phyloP scores from a whole-genome alignment of 2,113 vertebrate species.

The Mus musculus region GRCm39 chr6:26380501-26381000 shows the following conservation, averaged over 20 bases:
- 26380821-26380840: neutral
- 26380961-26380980: no score
- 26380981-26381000: neutral
- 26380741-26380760: neutral
- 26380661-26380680: neutral
- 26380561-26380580: neutral
- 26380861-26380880: no score
- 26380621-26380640: neutral
- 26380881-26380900: no score
- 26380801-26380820: neutral
- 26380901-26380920: no score
- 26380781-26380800: constrained; percentile 24
- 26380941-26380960: no score
- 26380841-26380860: no score
- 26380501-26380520: neutral
- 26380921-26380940: no score
- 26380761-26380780: neutral
- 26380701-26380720: neutral
- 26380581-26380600: neutral
- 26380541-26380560: no score
- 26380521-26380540: neutral
- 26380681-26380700: neutral
- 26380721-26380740: neutral
- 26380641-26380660: neutral
- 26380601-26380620: neutral